Evolutionary conservation across 2,113 vertebrate species (phyloP), one percentile per base, ranked within the genome.

Genomic region (Gyps fulvus): DNA sequence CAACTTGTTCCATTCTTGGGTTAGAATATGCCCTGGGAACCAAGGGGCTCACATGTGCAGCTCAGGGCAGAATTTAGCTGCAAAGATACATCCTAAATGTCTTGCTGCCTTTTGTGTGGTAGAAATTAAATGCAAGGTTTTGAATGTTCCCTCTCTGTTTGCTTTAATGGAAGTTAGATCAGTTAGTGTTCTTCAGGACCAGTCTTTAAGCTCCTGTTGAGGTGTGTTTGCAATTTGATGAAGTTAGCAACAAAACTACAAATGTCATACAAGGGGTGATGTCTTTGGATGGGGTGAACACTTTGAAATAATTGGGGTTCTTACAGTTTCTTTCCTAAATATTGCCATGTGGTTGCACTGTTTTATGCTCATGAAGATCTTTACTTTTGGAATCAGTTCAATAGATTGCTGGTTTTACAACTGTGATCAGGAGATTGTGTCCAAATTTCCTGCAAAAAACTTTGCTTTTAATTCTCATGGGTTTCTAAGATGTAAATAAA

Each of bases 401-500:
- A 21, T 38, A 36, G 67, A 76, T 52, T 2, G 20, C 8, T 79
- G 63, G 16, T 25, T 96, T 93, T 69, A 72, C 13, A 88, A 55
- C 77, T 85, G 7, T 29, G 66, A 54, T 87, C 11, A 34, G 45
- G 82, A 66, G 65, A 43, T 42, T 80, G 9, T 80, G n/a, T 83
- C 61, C 59, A 34, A 81, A 43, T 72, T 19, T 79, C 23, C 52
- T 78, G 36, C 6, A 71, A 78, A 95, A 66, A 52, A 6, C 12
- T 57, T 70, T 63, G 36, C 27, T 76, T 81, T 84, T 73, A 77
- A n/a, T 88, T 73, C 32, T 59, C 16, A 5, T 50, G 8, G 2
- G 54, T 90, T 88, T 79, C n/a, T 17, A 89, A 83, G 54, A n/a
- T 80, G 58, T 73, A 94, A 89, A 91, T 83, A 79, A 93, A 87